Base-by-base conservation (phyloP, 2,888 invertebrate species). In the Dorcus parallelipipedus region DNA sequence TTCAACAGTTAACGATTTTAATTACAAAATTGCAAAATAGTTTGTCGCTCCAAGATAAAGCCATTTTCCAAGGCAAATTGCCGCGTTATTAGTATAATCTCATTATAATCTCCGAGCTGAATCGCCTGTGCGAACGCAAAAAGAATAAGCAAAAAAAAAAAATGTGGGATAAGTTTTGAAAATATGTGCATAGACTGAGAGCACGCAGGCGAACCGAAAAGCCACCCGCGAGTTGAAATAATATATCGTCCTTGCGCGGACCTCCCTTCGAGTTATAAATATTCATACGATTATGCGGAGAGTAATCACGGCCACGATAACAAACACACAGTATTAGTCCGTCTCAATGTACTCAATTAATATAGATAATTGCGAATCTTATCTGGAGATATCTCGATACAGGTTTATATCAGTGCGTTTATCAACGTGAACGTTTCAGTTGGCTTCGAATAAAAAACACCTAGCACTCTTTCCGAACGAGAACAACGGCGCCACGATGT, bases 231-330 rank as follows among this genome's bases (percentile, higher is more conserved):
- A 48, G 48, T 56, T 52, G 40, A 45, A 14, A 52, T 26, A 56
- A 56, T 56, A 56, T 52, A 56, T 52, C 51, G 47, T 45, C 43
- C 49, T 55, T 38, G 38, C 6, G 40, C 20, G 50, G 61, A 64
- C 65, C 61, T 61, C 61, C 61, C 64, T 60, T 61, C 52, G 60
- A 54, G 61, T 60, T 60, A 64, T 64, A 64, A 64, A 64, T 64
- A 64, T 64, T 64, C 63, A 64, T 64, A 59, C 45, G 39, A 38
- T 51, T 56, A 56, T 56, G 10, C 14, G 42, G 42, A 14, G 10
- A 10, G 42, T 42, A 42, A 42, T 42, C 10, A 17, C 10, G 14
- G 10, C 6, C 42, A 17, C 42, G 42, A 17, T 17, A 17, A 17
- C 42, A 42, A 42, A 17, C 42, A 42, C 42, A 14, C 4, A 17